Conservation (phyloP, 2,797 vertebrate species). For the Molossus molossus region DNA sequence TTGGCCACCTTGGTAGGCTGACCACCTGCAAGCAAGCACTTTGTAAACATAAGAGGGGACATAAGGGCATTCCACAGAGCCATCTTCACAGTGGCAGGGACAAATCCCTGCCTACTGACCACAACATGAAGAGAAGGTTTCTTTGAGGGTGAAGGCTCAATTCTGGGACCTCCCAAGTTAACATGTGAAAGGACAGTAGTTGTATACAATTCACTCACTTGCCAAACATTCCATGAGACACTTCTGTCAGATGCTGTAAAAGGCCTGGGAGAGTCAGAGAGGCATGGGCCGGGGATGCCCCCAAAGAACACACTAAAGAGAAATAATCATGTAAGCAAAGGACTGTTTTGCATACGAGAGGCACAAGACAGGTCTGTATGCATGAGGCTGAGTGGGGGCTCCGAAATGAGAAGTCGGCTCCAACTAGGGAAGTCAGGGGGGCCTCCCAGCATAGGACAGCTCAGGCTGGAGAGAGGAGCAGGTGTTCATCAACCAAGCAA, state of each 20-base stretch:
- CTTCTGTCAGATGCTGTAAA: too few species aligned
- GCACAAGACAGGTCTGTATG: too few species aligned
- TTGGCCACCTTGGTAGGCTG: neutral
- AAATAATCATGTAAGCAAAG: neutral
- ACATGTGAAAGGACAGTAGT: neutral
- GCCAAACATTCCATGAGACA: neutral
- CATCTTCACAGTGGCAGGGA: neutral
- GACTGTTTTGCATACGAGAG: accelerated
- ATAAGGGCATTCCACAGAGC: neutral
- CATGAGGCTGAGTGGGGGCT: too few species aligned
- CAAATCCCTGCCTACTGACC: accelerated
- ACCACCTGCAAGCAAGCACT: neutral
- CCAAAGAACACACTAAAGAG: neutral
- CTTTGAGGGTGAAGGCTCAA: neutral
- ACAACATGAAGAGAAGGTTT: too few species aligned
- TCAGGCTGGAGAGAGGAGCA: neutral
- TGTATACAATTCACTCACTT: neutral
- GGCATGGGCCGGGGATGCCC: too few species aligned
- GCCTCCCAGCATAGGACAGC: neutral
- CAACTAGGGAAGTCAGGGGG: too few species aligned
- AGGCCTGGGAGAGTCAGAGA: neutral
- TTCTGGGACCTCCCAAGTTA: neutral
- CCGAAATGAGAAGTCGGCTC: neutral
- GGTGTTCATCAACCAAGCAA: neutral
- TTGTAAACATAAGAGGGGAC: neutral